These are phyloP conservation scores for Cephalopholis sonnerati DNA, from an alignment of 2,113 vertebrate species.

Conservation along the genomic window DNA sequence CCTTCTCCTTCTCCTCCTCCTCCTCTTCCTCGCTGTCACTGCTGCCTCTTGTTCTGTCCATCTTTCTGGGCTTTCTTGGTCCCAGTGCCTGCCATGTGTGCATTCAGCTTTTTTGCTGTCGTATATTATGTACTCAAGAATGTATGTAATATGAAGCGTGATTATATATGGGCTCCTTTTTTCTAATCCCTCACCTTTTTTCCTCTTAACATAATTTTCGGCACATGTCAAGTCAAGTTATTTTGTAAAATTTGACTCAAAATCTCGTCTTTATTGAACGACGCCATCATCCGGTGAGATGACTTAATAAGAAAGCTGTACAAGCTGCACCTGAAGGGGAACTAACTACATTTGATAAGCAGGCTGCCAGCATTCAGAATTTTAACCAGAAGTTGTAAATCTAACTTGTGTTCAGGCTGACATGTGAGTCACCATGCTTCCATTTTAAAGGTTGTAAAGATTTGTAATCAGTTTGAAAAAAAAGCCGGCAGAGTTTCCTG, in stretches of 20 bases:
- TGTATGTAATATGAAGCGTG: background rate
- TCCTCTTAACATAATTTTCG: background rate
- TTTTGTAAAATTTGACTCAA: background rate
- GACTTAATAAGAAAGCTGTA: background rate
- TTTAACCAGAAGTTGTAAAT: slow-evolving; percentile 50
- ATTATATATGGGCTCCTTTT: background rate
- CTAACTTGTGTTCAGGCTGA: slow-evolving; percentile 24
- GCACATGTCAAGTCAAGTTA: background rate
- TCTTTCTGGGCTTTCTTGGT: slow-evolving; percentile 51
- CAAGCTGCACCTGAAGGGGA: background rate
- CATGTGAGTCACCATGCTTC: slow-evolving; percentile 17
- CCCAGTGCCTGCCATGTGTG: slow-evolving; percentile 54
- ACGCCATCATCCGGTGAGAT: background rate
- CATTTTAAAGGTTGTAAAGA: slow-evolving; percentile 23
- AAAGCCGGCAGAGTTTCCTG: slow-evolving; percentile 40
- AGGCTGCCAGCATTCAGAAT: background rate
- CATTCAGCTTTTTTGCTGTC: slow-evolving; percentile 10
- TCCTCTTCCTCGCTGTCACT: slow-evolving; percentile 62
- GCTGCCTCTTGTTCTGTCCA: slow-evolving; percentile 51
- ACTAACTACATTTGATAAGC: slow-evolving; percentile 6
- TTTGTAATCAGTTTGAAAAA: slow-evolving; percentile 19
- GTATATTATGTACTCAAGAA: background rate
- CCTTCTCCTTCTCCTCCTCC: slow-evolving; percentile 44
- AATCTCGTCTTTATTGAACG: background rate
- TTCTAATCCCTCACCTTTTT: background rate